These are phyloP conservation scores for Myotis pilosus DNA, from an alignment of 2,797 vertebrate species.

Conservation along the genomic window DNA sequence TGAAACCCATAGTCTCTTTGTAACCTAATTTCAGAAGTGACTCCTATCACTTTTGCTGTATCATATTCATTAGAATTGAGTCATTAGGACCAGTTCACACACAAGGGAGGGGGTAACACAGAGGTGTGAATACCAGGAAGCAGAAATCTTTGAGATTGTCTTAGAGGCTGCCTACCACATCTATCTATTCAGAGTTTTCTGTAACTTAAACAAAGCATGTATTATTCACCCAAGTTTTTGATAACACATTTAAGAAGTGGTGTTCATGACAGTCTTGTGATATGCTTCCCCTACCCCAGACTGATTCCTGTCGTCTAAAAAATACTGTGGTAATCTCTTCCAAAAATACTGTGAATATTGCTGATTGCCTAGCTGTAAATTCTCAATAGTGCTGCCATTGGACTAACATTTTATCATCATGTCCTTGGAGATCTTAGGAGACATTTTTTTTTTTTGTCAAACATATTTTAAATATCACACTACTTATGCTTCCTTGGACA, in stretches of 20 bases:
- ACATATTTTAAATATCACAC: background rate
- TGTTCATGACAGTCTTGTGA: background rate
- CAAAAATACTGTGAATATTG: background rate
- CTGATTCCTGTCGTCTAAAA: background rate
- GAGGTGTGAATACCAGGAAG: background rate
- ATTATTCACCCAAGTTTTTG: background rate
- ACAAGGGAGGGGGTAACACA: background rate
- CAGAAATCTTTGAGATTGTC: background rate
- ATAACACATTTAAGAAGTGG: background rate
- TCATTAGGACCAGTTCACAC: background rate
- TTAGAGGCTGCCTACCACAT: background rate
- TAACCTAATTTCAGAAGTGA: conserved; percentile 13
- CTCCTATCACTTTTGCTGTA: background rate
- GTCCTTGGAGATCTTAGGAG: background rate
- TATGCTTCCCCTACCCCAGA: background rate
- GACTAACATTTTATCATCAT: conserved; percentile 6
- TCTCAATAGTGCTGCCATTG: background rate
- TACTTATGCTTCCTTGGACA: background rate
- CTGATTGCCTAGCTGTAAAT: background rate
- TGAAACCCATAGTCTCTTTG: background rate
- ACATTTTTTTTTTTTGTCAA: background rate
- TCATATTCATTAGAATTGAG: background rate
- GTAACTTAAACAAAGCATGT: background rate
- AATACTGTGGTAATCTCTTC: background rate
- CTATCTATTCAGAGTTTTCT: background rate